phyloP scores from a whole-genome alignment of 2,797 vertebrate genomes.

The Fistularia commersonii region DNA sequence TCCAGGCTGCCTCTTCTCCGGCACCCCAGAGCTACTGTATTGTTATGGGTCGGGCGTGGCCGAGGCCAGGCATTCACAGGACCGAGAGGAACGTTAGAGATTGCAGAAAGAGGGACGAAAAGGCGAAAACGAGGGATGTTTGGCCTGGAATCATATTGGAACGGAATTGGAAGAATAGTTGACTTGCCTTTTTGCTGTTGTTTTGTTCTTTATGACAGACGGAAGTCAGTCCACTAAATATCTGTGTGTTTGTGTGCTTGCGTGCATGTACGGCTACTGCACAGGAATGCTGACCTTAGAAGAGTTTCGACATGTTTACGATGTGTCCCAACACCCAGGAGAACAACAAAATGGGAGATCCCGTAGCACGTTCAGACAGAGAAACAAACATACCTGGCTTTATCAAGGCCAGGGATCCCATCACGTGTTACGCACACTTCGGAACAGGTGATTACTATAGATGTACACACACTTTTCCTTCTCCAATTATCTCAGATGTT shows the following conservation, averaged over 20 bases:
- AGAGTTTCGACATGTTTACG: constrained; percentile 85
- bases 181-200: neutral
- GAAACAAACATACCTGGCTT: constrained; percentile 89
- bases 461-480: neutral
- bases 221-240: no score
- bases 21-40: constrained; percentile 61
- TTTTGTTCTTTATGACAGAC: no score
- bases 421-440: constrained; percentile 84
- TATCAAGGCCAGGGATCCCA: constrained; percentile 91
- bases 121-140: constrained; percentile 4
- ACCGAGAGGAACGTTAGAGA: no score
- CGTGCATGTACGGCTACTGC: neutral
- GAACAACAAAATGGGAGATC: constrained; percentile 69
- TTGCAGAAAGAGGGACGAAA: constrained; percentile 29
- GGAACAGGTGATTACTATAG: constrained; percentile 78
- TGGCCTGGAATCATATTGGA: neutral
- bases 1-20: constrained; percentile 34
- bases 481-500: neutral
- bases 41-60: constrained; percentile 60
- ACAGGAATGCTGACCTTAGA: constrained; percentile 86
- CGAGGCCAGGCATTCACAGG: constrained; percentile 42
- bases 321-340: constrained; percentile 80
- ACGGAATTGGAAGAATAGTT: neutral
- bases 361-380: constrained; percentile 77
- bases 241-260: constrained; percentile 3